Percentiles rank a stretch among this genome's conserved stretches.
Conservation (phyloP, 2,888 invertebrate species). For the Cheilosia vernalis region DNA sequence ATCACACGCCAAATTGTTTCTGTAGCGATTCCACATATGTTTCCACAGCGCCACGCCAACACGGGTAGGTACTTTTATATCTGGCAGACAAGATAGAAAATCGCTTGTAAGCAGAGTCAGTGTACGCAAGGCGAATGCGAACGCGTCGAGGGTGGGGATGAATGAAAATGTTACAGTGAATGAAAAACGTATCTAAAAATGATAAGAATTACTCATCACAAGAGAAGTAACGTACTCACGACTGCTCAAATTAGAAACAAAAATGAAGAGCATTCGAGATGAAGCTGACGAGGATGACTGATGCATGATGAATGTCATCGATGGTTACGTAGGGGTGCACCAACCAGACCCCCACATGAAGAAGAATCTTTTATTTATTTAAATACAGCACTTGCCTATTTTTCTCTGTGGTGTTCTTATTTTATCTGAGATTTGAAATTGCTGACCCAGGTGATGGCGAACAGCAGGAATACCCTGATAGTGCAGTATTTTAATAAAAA, state of each 20-base stretch:
- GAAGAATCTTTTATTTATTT: neutral
- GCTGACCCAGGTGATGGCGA: neutral
- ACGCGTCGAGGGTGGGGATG: constrained; percentile 24
- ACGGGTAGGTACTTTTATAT: constrained; percentile 33
- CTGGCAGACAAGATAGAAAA: constrained; percentile 11
- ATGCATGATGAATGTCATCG: constrained; percentile 2
- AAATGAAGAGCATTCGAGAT: neutral
- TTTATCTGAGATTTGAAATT: neutral
- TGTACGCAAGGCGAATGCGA: constrained; percentile 12
- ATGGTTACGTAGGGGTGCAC: neutral
- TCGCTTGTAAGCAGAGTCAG: constrained; percentile 23
- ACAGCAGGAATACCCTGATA: constrained; percentile 10
- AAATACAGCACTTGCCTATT: neutral
- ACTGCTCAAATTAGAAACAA: neutral
- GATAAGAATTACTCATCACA: constrained; percentile 41
- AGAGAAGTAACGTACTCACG: neutral
- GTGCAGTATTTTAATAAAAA: constrained; percentile 1
- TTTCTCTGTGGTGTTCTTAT: neutral
- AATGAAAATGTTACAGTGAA: constrained; percentile 35
- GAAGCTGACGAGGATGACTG: constrained; percentile 31
- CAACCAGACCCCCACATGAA: neutral
- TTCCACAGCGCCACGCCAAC: constrained; percentile 19
- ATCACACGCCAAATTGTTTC: constrained; percentile 32
- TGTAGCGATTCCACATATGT: constrained; percentile 18
- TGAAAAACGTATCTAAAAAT: constrained; percentile 47